phyloP scores from a whole-genome alignment of 64 coral and sea anemone species.

The Montipora cactus region DNA sequence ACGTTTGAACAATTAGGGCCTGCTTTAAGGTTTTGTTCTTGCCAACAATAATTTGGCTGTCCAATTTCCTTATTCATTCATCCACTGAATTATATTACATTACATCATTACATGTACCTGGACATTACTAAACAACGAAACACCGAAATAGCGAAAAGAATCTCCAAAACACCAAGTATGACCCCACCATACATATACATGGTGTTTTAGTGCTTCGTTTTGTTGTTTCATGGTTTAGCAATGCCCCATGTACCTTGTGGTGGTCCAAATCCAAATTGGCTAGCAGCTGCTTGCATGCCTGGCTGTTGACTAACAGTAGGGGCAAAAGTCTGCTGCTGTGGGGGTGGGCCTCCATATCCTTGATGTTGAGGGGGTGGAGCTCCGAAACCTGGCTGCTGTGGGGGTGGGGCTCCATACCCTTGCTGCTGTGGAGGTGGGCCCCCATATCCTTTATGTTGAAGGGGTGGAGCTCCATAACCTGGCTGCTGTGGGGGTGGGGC shows the following conservation, averaged over 20 bases:
- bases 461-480: constrained; percentile 19
- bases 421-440: constrained; percentile 32
- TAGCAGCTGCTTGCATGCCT: neutral
- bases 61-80: too few relatives aligned
- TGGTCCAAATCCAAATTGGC: neutral
- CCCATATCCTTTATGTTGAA: constrained; percentile 40
- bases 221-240: neutral
- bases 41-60: too few relatives aligned
- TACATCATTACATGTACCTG: too few relatives aligned
- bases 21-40: too few relatives aligned
- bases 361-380: constrained; percentile 26
- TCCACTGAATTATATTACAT: too few relatives aligned
- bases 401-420: constrained; percentile 16
- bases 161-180: too few relatives aligned
- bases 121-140: too few relatives aligned
- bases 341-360: constrained; percentile 14
- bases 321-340: constrained; percentile 27
- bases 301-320: neutral
- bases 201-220: too few relatives aligned
- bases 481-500: constrained; percentile 13
- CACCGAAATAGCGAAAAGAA: too few relatives aligned
- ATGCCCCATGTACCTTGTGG: constrained; percentile 37
- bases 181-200: too few relatives aligned
- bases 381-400: constrained; percentile 42
- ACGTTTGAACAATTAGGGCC: too few relatives aligned